Base-by-base conservation (phyloP, 2,888 invertebrate species). In the Laothoe populi region DNA sequence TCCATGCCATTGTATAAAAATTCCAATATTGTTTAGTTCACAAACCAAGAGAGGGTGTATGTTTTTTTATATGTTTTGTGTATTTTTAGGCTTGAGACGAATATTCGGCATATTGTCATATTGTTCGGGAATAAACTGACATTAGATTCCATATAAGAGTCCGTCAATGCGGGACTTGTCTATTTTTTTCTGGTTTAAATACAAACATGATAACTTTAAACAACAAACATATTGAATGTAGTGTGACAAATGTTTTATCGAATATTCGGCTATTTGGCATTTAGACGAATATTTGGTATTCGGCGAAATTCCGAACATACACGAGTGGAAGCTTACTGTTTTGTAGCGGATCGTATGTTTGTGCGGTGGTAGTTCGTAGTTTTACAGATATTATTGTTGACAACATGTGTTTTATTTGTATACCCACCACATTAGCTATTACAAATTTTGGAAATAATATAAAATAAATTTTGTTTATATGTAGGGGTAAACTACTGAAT, bases 1-100 rank as follows among this genome's bases (percentile, higher is more conserved):
- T 11, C 35, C 31, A 53, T 31, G 53, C 35, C 53, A 16, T 31
- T 53, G 53, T 53, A 31, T 53, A 53, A 53, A 49, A 35, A 53
- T 53, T 53, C 53, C 53, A 53, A 53, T 53, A 35, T 35, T 35
- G 53, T 53, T 53, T 53, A 53, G 53, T 53, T 35, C 53, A 53
- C 53, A 35, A 53, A 31, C 19, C 31, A 19, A 53, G 31, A 19
- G 19, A 10, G 19, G 35, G 53, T 19, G 53, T 53, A 31, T n/a
- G 49, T 49, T 26, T 49, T 53, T 53, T 49, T 49, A 31, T 53
- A 53, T 53, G 19, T 19, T 53, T 35, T 53, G 19, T 53, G 35
- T 53, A 31, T 35, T 38, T 38, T 38, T 11, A 19, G 19, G 35
- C 31, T 35, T n/a, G 53, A 35, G 11, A 53, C 35, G 53, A 16